Percentiles rank a stretch among this genome's conserved stretches.
Evolutionary conservation across 2,113 vertebrate genomes (phyloP).

Genomic region (Dinomys branickii): DNA sequence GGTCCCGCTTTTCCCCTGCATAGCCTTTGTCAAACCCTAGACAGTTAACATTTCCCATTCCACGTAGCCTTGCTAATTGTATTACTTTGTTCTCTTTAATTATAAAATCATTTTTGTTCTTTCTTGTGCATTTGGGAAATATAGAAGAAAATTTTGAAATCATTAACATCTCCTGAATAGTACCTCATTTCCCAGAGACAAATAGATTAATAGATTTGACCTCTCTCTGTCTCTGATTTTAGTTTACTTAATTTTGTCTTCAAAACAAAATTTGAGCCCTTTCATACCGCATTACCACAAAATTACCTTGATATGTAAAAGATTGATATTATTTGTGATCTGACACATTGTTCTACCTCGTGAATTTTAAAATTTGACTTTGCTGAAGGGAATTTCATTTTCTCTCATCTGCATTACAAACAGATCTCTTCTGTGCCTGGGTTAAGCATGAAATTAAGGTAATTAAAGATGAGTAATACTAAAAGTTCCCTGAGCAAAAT

Average conservation of each 20-base stretch:
- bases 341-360: conserved; percentile 56
- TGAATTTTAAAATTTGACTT: conserved; percentile 80
- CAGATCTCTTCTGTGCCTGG: conserved; percentile 70
- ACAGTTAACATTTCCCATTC: not conserved
- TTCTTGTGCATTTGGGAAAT: conserved; percentile 44
- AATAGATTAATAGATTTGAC: not conserved
- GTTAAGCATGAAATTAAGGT: conserved; percentile 79
- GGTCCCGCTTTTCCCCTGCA: not conserved
- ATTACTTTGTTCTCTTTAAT: conserved; percentile 39
- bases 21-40: conserved; percentile 9
- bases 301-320: conserved; percentile 62
- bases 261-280: conserved; percentile 41
- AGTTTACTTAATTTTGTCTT: conserved; percentile 61
- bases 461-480: conserved; percentile 80
- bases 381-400: conserved; percentile 79
- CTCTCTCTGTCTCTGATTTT: not conserved
- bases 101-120: not conserved
- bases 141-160: not conserved
- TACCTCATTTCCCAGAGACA: not conserved
- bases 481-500: conserved; percentile 76
- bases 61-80: not conserved
- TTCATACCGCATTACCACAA: conserved; percentile 4
- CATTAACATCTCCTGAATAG: not conserved
- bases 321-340: conserved; percentile 40
- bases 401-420: conserved; percentile 82